Evolutionary conservation across 2,888 invertebrate genomes (phyloP), one percentile per base, ranked within the genome.

Genomic region (Agonopterix arenella): DNA sequence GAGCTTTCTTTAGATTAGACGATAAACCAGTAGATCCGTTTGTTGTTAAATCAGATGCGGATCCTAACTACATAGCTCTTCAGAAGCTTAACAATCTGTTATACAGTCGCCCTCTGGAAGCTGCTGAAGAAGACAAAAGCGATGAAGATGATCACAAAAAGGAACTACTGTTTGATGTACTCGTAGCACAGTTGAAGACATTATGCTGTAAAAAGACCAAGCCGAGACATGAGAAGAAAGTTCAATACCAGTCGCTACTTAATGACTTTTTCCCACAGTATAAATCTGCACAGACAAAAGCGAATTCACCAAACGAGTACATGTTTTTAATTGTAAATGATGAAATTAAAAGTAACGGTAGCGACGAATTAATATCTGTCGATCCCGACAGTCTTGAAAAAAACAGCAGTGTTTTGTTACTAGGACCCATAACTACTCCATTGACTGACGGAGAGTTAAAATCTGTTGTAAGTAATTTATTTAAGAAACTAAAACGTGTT

Each of bases 321-420:
- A 77, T 89, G 70, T 88, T 88, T 66, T 62, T 89, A 48, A 73
- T 89, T 36, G 62, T 88, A 43, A 88, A 88, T 57, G 88, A 89
- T 42, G 88, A 86, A 70, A 73, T 89, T 40, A 78, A 71, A 55
- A 78, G 66, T 49, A 79, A 76, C 53, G 70, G 59, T 1, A 80
- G 70, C 52, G 81, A 80, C 42, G 83, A 80, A 46, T 61, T 86
- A 3, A 75, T 88, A 56, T 64, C 69, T 4, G 86, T 86, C 8
- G 85, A 88, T 60, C 86, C 88, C 16, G 78, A 88, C 28, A 88
- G 80, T 51, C 71, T 89, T 41, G 75, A 76, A 16, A 68, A 60
- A 55, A 88, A 88, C 55, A 82, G 84, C 52, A 86, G 77, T 55
- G 80, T 83, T 36, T 65, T 89, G 55, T 66, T 88, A 51, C 64